Evolutionary conservation across 2,888 invertebrate genomes (phyloP), one percentile per base, ranked within the genome.

Genomic region (Nomada fabriciana): DNA sequence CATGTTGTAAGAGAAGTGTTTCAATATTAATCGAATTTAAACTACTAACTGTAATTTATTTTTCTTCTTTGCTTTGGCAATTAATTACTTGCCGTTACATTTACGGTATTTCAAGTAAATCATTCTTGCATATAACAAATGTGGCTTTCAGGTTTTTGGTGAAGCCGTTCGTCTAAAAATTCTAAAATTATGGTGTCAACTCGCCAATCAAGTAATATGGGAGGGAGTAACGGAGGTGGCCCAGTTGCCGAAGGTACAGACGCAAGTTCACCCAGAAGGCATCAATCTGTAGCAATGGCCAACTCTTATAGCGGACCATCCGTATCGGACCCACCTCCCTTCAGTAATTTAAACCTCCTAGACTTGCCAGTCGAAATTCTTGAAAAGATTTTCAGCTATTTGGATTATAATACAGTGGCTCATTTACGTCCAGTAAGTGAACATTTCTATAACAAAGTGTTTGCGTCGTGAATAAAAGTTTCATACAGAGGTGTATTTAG

Each of bases 291-390:
- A 73, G 74, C 88, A 75, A 89, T 92, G 80, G 84, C 89, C 76
- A 91, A 87, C 69, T 84, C 91, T 69, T 90, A 89, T 73, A 88
- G 76, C 15, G 76, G 73, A 20, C 50, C 78, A 23, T 68, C 87
- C 18, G 75, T 75, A 15, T 67, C 80, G 13, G 88, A 87, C 89
- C 82, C 91, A 72, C 82, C 88, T 29, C 43, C 89, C 42, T 78
- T 75, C 47, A 83, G 89, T 60, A 87, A 88, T 43, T 73, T 94
- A 42, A 93, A 94, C 91, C 93, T 98, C 81, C 94, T 97, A 85
- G 96, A 98, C 94, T 94, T 98, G 91, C 98, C 98, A 29, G 95
- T 96, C 88, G 98, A 98, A 94, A 95, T 98, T 86, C 94, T 97
- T 82, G 97, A 97, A 92, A 97, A 97, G 94, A 97, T 98, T 88